phyloP scores from a whole-genome alignment of 1,140 invertebrate genomes.

The Temnothorax nylanderi region DNA sequence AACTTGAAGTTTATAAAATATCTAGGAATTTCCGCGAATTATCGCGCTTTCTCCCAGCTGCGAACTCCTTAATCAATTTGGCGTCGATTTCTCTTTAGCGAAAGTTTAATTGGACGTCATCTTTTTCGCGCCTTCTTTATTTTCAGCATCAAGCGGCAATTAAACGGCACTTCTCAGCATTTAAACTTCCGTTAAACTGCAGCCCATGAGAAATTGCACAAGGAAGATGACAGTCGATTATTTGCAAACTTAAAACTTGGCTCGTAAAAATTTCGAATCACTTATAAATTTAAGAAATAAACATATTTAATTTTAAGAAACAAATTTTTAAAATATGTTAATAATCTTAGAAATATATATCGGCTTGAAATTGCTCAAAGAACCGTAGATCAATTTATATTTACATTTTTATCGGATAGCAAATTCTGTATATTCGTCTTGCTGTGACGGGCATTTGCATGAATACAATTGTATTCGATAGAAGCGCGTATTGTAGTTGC shows the following conservation, averaged over 20 bases:
- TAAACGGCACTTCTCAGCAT: conserved; percentile 34
- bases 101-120: conserved; percentile 60
- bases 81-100: conserved; percentile 55
- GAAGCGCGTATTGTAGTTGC: not conserved
- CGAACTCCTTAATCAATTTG: conserved; percentile 53
- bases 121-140: conserved; percentile 50
- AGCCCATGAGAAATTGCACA: not conserved
- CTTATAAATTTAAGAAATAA: not conserved
- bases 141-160: conserved; percentile 45
- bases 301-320: not conserved
- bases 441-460: not conserved
- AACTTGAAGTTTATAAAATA: not conserved
- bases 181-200: conserved; percentile 42
- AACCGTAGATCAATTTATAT: not conserved
- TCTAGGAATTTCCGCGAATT: conserved; percentile 43
- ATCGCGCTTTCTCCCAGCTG: conserved; percentile 40
- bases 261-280: not conserved
- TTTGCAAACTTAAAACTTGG: conserved; percentile 6
- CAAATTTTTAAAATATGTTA: not conserved
- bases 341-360: not conserved
- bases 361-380: not conserved
- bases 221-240: not conserved
- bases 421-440: not conserved
- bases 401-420: not conserved
- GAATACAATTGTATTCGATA: not conserved